Conservation (phyloP, 2,888 invertebrate species). For the Ctenicera cuprea region DNA sequence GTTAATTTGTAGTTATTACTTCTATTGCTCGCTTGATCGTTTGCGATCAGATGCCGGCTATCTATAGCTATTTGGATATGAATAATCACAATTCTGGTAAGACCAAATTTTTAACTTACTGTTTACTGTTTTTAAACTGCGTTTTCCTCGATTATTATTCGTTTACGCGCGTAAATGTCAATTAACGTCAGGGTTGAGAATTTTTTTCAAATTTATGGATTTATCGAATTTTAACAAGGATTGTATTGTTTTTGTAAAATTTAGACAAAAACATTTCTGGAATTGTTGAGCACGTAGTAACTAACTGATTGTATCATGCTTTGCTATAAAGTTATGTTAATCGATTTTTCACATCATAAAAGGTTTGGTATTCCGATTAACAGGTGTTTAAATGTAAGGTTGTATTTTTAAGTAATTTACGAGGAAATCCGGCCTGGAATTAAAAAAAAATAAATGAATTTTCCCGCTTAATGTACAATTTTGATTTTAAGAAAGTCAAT, state of each 20-base stretch:
- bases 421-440: too few species aligned
- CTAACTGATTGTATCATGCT: neutral
- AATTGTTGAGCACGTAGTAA: conserved; percentile 1
- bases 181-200: too few species aligned
- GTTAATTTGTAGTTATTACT: conserved; percentile 28
- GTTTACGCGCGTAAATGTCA: neutral
- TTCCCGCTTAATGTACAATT: neutral
- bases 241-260: neutral
- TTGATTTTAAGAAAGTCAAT: neutral
- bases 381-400: too few species aligned
- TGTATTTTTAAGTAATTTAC: too few species aligned
- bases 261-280: neutral
- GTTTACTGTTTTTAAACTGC: conserved; percentile 3
- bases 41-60: conserved; percentile 22
- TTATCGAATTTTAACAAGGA: neutral
- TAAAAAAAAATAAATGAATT: too few species aligned
- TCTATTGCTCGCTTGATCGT: conserved; percentile 12
- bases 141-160: conserved; percentile 24
- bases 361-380: too few species aligned
- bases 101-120: conserved; percentile 7
- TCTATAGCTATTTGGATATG: conserved; percentile 55
- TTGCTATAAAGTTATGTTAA: conserved; percentile 21
- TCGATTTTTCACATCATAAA: neutral
- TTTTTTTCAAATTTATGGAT: neutral
- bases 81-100: conserved; percentile 54